phyloP scores from a whole-genome alignment of 2,113 vertebrate species.

The Stigmatopora nigra region DNA sequence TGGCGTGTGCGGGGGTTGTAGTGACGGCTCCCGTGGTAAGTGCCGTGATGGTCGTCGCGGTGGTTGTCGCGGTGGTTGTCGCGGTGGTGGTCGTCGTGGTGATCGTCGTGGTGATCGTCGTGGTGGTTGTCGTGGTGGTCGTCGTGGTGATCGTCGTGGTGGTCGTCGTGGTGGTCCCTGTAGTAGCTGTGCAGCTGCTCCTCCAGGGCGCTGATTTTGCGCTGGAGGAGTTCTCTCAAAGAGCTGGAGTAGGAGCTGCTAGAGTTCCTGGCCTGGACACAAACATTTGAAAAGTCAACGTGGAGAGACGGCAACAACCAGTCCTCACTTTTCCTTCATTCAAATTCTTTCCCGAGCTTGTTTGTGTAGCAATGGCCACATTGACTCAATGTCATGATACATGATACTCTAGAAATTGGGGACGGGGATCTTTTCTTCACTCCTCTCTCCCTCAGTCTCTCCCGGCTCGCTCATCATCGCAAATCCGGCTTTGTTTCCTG shows the following conservation, averaged over 20 bases:
- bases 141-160: conserved; percentile 4
- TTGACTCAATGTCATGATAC: neutral
- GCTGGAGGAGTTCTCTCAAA: conserved; percentile 69
- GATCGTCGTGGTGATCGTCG: neutral
- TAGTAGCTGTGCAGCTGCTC: conserved; percentile 71
- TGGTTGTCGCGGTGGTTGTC: conserved; percentile 10
- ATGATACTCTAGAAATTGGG: neutral
- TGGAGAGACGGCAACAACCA: neutral
- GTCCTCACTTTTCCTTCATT: neutral
- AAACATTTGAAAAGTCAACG: neutral
- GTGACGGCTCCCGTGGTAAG: conserved; percentile 4
- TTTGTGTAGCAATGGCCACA: neutral
- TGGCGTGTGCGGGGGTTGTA: conserved; percentile 1
- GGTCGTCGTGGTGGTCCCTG: conserved; percentile 25
- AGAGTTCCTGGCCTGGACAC: conserved; percentile 67
- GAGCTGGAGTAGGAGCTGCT: conserved; percentile 74
- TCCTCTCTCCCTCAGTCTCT: conserved; percentile 32
- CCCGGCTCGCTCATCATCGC: conserved; percentile 36
- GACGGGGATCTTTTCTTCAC: conserved; percentile 8
- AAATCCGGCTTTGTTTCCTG: conserved; percentile 66
- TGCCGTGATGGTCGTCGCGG: neutral
- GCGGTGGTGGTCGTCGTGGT: neutral
- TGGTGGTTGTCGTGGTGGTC: conserved; percentile 4
- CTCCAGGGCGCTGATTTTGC: conserved; percentile 74
- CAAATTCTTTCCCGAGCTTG: neutral